Evolutionary conservation across 2,888 invertebrate genomes (phyloP), one percentile per base, ranked within the genome.

Genomic region (Mythimna vitellina): DNA sequence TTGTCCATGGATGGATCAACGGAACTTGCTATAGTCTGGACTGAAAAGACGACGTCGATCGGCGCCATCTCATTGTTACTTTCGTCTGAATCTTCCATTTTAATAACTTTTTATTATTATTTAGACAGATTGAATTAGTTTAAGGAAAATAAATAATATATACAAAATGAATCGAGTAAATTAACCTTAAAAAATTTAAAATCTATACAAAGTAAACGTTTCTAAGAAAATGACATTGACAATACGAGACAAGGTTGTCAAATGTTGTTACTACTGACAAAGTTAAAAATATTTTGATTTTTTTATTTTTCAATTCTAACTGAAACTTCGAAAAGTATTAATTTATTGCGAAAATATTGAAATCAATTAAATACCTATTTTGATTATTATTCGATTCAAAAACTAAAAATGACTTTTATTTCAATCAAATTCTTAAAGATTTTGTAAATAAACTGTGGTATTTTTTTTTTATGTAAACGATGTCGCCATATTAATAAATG

Each of bases 1-100:
- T 95, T 91, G 2, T 91, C 90, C 87, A 89, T 91, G 0, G 94
- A 92, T 10, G 91, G 90, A 0, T 94, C 94, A 63, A 89, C 92
- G 0, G 94, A 92, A 69, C 92, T 92, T 10, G 85, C 88, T 6
- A 90, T 86, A 7, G 84, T 71, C 0, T 83, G 82, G 3, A 84
- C 79, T 65, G 86, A 83, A 69, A 81, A 82, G 22, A 89, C 25
- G 20, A 79, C 57, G 38, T 80, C 62, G 3, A 70, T 10, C 10
- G 65, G 17, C 8, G 7, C 51, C 0, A 64, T 29, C 20, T 53
- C 71, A 10, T 66, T 53, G 29, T 49, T 25, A 20, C 73, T 81
- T 17, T 68, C 70, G 49, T 81, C 73, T 22, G 82, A 85, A 66
- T 81, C 80, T 12, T 1, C 60, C 87, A 87, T 87, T 63, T 68